A percentile compares a stretch with the other conserved stretches of the same genome.
phyloP scores from a whole-genome alignment of 2,113 vertebrate species.

The Sphaerodactylus townsendi region DNA sequence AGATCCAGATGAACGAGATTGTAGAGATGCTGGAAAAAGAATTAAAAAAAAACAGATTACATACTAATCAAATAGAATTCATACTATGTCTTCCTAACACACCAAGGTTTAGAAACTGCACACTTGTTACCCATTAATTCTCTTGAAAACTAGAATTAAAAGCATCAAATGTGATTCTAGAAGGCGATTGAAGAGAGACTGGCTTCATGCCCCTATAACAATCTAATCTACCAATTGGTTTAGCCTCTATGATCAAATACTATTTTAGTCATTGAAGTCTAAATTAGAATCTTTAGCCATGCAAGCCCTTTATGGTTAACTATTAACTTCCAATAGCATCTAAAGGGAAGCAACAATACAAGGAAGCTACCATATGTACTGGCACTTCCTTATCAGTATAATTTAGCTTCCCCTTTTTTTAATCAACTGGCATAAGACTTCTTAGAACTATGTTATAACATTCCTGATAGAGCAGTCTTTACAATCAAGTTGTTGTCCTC shows the following conservation, averaged over 20 bases:
- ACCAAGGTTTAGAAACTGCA: not conserved
- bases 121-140: not conserved
- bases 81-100: not conserved
- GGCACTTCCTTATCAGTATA: no score
- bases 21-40: constrained; percentile 86
- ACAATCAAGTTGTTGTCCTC: no score
- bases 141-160: not conserved
- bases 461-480: no score
- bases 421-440: no score
- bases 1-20: constrained; percentile 95
- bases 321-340: not conserved
- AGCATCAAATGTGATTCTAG: not conserved
- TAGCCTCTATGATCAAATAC: not conserved
- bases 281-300: no score
- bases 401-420: no score
- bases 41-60: constrained; percentile 22
- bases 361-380: no score
- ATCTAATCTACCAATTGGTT: not conserved
- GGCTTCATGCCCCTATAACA: not conserved
- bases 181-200: not conserved
- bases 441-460: no score
- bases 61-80: not conserved
- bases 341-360: no score
- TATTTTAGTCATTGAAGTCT: not conserved
- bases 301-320: no score